phyloP scores from a whole-genome alignment of 2,113 vertebrate genomes.

The Synchiropus splendidus region DNA sequence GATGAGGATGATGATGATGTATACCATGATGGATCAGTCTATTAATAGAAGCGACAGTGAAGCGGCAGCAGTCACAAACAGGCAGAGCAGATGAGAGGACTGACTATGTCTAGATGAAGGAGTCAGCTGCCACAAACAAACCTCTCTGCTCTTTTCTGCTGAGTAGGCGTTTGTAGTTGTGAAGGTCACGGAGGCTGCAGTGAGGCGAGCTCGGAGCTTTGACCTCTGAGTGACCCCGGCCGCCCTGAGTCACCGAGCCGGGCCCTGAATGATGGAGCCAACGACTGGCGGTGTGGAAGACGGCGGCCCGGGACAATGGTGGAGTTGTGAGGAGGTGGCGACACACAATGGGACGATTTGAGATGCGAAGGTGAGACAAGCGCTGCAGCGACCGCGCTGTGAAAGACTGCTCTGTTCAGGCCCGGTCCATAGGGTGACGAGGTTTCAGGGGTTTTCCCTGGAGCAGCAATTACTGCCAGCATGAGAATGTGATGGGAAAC shows the following conservation, averaged over 20 bases:
- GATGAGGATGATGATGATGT: conserved; percentile 35
- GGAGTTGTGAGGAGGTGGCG: conserved; percentile 49
- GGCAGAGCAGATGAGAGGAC: conserved; percentile 49
- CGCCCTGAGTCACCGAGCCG: conserved; percentile 53
- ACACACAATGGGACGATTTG: conserved; percentile 54
- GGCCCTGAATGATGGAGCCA: conserved; percentile 29
- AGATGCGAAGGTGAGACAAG: conserved; percentile 47
- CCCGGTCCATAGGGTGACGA: conserved; percentile 4
- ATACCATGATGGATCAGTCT: conserved; percentile 53
- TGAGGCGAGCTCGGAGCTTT: conserved; percentile 31
- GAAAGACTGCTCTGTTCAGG: conserved; percentile 35
- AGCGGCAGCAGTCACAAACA: conserved; percentile 48
- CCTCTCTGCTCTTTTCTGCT: conserved; percentile 50
- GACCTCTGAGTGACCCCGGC: conserved; percentile 48
- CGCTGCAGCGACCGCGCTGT: conserved; percentile 30
- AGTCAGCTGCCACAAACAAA: conserved; percentile 48
- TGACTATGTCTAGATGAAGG: conserved; percentile 60
- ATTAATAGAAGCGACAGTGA: conserved; percentile 52
- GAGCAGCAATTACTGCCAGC: no score
- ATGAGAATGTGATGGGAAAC: no score
- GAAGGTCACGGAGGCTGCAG: conserved; percentile 50
- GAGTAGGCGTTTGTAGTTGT: conserved; percentile 50
- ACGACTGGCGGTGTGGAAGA: conserved; percentile 24
- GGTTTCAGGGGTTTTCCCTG: no score
- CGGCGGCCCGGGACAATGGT: conserved; percentile 46